Conservation (phyloP, 92 coral and sea anemone species). For the Zoanthus sansibaricus region DNA sequence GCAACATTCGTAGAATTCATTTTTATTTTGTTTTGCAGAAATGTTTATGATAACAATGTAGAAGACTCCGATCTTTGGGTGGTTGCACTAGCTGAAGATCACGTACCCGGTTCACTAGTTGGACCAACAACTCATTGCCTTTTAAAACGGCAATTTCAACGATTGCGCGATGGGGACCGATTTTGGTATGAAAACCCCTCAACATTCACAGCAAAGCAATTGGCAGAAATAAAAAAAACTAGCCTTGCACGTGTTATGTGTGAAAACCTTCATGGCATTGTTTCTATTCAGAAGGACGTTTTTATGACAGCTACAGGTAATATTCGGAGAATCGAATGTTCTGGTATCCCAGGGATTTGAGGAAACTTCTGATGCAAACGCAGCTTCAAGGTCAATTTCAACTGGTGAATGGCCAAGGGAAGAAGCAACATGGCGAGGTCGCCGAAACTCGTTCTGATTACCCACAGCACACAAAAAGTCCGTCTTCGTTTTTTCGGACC, state of each 20-base stretch:
- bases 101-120: slow-evolving; percentile 84
- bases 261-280: slow-evolving; percentile 84
- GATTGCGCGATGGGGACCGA: slow-evolving; percentile 94
- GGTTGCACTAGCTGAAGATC: slow-evolving; percentile 91
- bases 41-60: slow-evolving; percentile 77
- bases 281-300: slow-evolving; percentile 90
- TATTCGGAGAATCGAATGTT: slow-evolving; percentile 79
- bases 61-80: slow-evolving; percentile 93
- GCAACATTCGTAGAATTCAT: neutral
- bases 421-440: too few species aligned
- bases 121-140: slow-evolving; percentile 97
- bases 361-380: too few species aligned
- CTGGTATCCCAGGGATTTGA: slow-evolving; percentile 77
- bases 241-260: slow-evolving; percentile 90
- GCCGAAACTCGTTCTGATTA: too few species aligned
- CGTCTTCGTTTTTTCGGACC: too few species aligned
- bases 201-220: slow-evolving; percentile 77
- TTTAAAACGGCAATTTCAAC: slow-evolving; percentile 81
- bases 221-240: slow-evolving; percentile 81
- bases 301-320: slow-evolving; percentile 79
- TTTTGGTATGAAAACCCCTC: slow-evolving; percentile 94
- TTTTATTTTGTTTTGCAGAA: neutral
- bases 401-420: too few species aligned
- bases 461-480: too few species aligned
- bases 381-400: too few species aligned